Evolutionary conservation across 53 echinoderm and acorn worm species (phyloP).

Genomic region (Echinometra lucunter): DNA sequence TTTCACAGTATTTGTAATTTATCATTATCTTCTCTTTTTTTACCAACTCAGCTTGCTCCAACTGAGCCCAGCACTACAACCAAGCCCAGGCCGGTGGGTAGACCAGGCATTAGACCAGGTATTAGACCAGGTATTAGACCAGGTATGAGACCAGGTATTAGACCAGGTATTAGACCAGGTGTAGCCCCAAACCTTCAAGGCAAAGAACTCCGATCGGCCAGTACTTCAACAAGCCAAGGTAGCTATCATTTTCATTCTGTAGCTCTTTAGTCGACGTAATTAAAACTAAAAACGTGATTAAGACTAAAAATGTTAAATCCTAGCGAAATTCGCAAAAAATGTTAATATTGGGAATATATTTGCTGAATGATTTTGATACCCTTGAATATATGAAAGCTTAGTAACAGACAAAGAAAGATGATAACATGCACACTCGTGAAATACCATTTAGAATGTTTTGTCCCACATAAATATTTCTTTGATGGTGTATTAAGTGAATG

Average conservation of each 20-base stretch:
- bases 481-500: background rate
- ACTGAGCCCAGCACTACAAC: background rate
- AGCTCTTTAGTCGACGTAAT: background rate
- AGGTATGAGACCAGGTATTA: background rate
- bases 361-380: background rate
- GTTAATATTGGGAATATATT: background rate
- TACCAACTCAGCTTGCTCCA: background rate
- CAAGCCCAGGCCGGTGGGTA: background rate
- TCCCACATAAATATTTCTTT: background rate
- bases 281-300: background rate
- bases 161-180: background rate
- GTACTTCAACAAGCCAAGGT: background rate
- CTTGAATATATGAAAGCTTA: background rate
- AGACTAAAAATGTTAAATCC: background rate
- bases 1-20: background rate
- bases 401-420: background rate
- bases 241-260: background rate
- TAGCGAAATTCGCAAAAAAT: background rate
- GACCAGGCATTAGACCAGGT: background rate
- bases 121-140: too few species aligned
- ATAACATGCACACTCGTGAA: background rate
- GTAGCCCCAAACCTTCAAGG: background rate
- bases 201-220: conserved; percentile 38
- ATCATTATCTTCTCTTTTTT: background rate
- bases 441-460: background rate